phyloP scores from a whole-genome alignment of 2,113 vertebrate genomes.

The Climacteris rufus region DNA sequence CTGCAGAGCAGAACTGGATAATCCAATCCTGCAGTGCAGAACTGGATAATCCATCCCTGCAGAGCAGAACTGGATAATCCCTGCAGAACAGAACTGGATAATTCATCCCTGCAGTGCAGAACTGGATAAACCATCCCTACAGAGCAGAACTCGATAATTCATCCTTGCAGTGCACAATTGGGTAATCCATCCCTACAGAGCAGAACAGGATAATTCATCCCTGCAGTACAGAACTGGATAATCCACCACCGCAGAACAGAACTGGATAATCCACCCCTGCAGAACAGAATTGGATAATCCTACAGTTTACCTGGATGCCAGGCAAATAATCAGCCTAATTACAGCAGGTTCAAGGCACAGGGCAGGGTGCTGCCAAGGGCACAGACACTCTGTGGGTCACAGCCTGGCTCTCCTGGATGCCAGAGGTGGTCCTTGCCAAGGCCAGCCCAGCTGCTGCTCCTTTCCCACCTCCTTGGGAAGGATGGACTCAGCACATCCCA shows the following conservation, averaged over 20 bases:
- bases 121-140: no score
- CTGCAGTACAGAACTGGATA: neutral
- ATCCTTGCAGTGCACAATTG: no score
- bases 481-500: neutral
- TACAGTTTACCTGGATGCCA: neutral
- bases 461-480: neutral
- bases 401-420: neutral
- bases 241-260: no score
- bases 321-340: neutral
- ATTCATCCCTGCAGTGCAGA: neutral
- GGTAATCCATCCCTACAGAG: neutral
- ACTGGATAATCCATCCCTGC: no score
- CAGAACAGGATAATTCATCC: neutral
- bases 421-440: neutral
- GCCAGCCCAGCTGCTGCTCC: neutral
- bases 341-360: neutral
- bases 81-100: no score
- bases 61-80: no score
- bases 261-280: neutral
- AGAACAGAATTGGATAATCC: no score
- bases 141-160: no score
- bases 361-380: neutral
- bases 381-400: neutral
- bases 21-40: no score
- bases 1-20: neutral